phyloP scores from a whole-genome alignment of 1,140 invertebrate species.

The Euschistus heros region DNA sequence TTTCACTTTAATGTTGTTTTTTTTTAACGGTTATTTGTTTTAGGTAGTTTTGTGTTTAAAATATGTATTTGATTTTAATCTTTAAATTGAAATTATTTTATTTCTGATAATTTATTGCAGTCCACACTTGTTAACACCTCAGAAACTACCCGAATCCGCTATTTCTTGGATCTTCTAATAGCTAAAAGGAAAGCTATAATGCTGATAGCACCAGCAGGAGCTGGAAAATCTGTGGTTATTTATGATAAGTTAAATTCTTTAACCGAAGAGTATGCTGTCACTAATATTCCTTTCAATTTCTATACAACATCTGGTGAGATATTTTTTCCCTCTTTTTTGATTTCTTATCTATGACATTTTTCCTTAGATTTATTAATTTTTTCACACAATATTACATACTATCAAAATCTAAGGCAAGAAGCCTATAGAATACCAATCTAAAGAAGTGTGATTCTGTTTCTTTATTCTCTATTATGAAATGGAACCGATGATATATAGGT shows the following conservation, averaged over 20 bases:
- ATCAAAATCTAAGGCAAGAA: too few relatives aligned
- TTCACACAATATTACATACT: too few relatives aligned
- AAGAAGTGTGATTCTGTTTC: too few relatives aligned
- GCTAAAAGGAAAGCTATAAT: slow-evolving; percentile 72
- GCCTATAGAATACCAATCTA: too few relatives aligned
- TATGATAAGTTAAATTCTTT: slow-evolving; percentile 67
- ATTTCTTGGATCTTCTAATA: slow-evolving; percentile 81
- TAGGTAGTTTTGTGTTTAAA: not conserved
- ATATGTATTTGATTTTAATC: not conserved
- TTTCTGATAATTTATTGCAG: slow-evolving; percentile 36
- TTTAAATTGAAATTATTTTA: not conserved
- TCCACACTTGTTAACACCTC: slow-evolving; percentile 73
- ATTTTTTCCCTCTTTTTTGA: too few relatives aligned
- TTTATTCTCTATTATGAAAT: too few relatives aligned
- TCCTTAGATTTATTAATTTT: too few relatives aligned
- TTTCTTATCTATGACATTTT: too few relatives aligned
- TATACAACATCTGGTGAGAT: slow-evolving; percentile 83
- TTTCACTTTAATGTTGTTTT: too few relatives aligned
- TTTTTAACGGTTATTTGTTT: not conserved
- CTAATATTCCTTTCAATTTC: slow-evolving; percentile 89
- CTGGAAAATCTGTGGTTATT: slow-evolving; percentile 79
- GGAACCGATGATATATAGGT: too few relatives aligned
- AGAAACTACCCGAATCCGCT: slow-evolving; percentile 79
- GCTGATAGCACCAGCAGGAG: slow-evolving; percentile 79
- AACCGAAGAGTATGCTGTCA: slow-evolving; percentile 65